A percentile compares a stretch with the other conserved stretches of the same genome.
These are phyloP conservation scores for Aythya fuligula DNA, from an alignment of 2,797 vertebrate species.

Conservation along the genomic window DNA sequence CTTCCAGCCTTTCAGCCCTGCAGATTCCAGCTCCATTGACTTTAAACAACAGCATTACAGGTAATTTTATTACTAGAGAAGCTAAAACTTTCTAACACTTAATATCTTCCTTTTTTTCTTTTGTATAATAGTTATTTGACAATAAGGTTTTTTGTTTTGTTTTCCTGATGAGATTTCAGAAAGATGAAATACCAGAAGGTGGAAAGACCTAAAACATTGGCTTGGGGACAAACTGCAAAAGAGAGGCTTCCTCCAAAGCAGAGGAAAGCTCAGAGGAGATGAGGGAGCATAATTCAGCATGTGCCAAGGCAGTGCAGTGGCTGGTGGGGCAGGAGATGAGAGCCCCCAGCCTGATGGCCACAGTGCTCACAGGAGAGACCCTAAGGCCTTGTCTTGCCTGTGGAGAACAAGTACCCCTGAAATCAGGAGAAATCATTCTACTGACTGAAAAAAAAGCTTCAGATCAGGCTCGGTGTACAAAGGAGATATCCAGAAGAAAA, in stretches of 20 bases:
- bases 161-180: neutral
- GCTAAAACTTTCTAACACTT: neutral
- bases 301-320: accelerated
- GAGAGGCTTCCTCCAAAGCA: neutral
- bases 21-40: neutral
- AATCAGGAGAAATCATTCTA: neutral
- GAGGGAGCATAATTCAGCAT: accelerated
- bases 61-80: neutral
- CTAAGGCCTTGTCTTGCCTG: neutral
- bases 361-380: neutral
- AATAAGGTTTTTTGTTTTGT: neutral
- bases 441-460: neutral
- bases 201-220: neutral
- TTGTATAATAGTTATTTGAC: neutral
- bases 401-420: neutral
- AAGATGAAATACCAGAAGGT: neutral
- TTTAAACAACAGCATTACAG: neutral
- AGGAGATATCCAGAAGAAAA: constrained; percentile 7
- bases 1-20: neutral
- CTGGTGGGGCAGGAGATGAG: neutral
- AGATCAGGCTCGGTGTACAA: neutral
- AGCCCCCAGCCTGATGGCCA: neutral
- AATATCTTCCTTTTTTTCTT: neutral
- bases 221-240: neutral
- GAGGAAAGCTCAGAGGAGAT: neutral